Conservation (phyloP, 1,140 invertebrate species). For the Himalopsyche phryganea region DNA sequence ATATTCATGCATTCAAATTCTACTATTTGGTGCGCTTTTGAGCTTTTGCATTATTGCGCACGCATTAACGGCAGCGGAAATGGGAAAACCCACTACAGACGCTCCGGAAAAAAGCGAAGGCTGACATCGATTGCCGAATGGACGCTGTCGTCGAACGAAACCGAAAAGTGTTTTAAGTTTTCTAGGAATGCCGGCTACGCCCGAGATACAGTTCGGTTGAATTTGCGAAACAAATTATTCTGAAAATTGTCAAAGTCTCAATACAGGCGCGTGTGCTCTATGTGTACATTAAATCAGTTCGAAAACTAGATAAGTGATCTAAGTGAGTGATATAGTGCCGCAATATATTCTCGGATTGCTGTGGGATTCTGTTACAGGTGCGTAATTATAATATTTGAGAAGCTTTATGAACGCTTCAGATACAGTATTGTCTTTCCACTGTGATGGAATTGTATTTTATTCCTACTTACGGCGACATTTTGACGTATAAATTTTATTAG, state of each 20-base stretch:
- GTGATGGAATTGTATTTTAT: neutral
- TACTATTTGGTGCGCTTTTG: neutral
- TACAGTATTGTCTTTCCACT: neutral
- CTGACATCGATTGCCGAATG: slow-evolving; percentile 13
- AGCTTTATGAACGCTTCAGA: neutral
- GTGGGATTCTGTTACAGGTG: slow-evolving; percentile 3
- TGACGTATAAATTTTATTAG: neutral
- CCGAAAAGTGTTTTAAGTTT: slow-evolving; percentile 1
- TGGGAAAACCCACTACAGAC: slow-evolving; percentile 15
- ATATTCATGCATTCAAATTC: neutral
- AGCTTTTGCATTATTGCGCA: slow-evolving; percentile 9
- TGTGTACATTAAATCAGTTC: neutral
- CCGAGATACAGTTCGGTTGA: neutral
- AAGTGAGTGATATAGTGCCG: slow-evolving; percentile 6
- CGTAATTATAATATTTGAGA: neutral
- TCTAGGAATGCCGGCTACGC: neutral
- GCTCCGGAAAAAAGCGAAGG: slow-evolving; percentile 8
- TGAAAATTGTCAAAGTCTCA: neutral
- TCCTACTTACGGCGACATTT: neutral
- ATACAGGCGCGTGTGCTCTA: neutral
- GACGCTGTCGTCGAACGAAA: neutral
- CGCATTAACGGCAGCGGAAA: slow-evolving; percentile 13
- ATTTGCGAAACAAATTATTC: neutral
- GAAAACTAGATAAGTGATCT: slow-evolving; percentile 4
- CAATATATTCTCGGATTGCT: slow-evolving; percentile 1